phyloP scores from a whole-genome alignment of 2,797 vertebrate genomes.

The Pseudocheirus occidentalis region DNA sequence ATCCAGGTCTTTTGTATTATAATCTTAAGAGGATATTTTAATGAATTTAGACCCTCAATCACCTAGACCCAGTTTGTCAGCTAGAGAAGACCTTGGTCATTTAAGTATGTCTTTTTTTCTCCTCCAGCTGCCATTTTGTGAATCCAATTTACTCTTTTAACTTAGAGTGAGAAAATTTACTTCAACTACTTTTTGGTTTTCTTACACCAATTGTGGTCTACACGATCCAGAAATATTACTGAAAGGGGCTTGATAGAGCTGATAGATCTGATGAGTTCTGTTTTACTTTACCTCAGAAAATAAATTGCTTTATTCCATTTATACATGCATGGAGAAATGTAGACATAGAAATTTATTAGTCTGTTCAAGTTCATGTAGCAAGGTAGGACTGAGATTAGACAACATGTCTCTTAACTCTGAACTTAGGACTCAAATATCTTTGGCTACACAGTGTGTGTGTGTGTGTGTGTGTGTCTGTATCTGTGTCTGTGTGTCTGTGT shows the following conservation, averaged over 20 bases:
- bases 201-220: background rate
- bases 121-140: background rate
- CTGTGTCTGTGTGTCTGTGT: too few species aligned
- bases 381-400: background rate
- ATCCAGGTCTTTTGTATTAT: background rate
- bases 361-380: background rate
- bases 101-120: background rate
- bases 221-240: background rate
- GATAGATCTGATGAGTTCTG: background rate
- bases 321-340: background rate
- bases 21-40: background rate
- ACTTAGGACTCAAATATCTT: background rate
- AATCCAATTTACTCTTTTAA: background rate
- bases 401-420: background rate
- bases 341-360: constrained; percentile 6
- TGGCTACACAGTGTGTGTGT: background rate
- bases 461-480: too few species aligned
- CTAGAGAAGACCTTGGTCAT: background rate
- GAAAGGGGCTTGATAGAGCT: background rate
- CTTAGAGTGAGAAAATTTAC: background rate
- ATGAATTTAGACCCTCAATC: background rate
- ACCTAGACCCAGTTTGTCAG: background rate
- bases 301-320: background rate
- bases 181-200: background rate
- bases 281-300: background rate